Evolutionary conservation across 2,113 vertebrate species (phyloP), one percentile per base, ranked within the genome.

Genomic region (Scalopus aquaticus): DNA sequence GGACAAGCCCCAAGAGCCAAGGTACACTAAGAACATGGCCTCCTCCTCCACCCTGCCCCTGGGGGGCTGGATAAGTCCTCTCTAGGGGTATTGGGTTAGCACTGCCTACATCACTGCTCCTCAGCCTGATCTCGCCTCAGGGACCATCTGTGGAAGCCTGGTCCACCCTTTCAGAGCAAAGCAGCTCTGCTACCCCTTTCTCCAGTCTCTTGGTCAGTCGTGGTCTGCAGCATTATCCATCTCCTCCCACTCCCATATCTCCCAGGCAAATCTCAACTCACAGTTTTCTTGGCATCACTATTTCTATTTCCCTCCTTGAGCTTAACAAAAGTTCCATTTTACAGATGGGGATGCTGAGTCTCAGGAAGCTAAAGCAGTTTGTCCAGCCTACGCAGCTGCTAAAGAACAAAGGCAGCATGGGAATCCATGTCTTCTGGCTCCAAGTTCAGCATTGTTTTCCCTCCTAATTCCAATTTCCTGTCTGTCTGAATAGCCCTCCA

Each of bases 401-500:
- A 15, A 95, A 84, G 39, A 96, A 76, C 62, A 76, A 79, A 93
- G 91, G 86, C 83, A 86, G 44, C 88, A 77, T 96, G 88, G 92
- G 93, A 94, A 96, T 89, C 80, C 69, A 72, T 84, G 90, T 96
- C 96, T 96, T 93, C 90, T 97, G 93, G 90, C 92, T 96, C 80
- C 77, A 78, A 56, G 79, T 32, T 90, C 93, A 90, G 77, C 90
- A 97, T 93, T 96, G 95, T 96, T 97, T 96, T 93, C 76, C 49
- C 69, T 93, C 88, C 72, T 96, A 94, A 96, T 86, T 95, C 89
- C 78, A 58, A 96, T 60, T 97, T 97, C 96, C 96, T 93, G 96
- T 95, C 95, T 96, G 90, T 95, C 92, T 97, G 97, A 96, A 94
- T 95, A 92, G 93, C 82, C 60, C 65, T 94, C 93, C 95, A 95